Conservation (phyloP, 2,113 vertebrate species). For the Motacilla alba region DNA sequence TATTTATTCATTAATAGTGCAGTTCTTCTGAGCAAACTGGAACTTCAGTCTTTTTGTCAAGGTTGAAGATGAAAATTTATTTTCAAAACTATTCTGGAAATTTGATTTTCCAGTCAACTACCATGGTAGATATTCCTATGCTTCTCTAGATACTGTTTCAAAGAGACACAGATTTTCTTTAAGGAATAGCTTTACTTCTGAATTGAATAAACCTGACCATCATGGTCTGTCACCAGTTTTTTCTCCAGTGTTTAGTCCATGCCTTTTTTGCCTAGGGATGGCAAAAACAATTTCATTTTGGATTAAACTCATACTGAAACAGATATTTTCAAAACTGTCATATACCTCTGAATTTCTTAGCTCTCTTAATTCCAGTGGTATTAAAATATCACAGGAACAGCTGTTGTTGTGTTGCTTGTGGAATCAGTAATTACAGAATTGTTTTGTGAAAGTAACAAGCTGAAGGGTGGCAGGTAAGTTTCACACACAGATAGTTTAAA, state of each 20-base stretch:
- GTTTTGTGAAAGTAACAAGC: neutral
- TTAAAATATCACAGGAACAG: constrained; percentile 36
- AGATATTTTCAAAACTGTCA: constrained; percentile 47
- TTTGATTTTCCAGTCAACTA: neutral
- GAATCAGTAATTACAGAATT: neutral
- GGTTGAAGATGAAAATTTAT: neutral
- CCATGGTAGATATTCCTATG: neutral
- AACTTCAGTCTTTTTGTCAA: neutral
- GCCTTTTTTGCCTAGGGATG: neutral
- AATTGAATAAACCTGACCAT: neutral
- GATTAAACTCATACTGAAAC: neutral
- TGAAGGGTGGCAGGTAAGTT: neutral
- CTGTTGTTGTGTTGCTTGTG: constrained; percentile 7
- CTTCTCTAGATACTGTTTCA: neutral
- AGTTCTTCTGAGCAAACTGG: neutral
- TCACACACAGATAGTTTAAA: neutral
- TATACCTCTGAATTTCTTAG: neutral
- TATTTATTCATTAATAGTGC: neutral
- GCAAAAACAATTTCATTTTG: neutral
- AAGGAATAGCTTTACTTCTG: neutral
- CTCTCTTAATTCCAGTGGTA: constrained; percentile 18
- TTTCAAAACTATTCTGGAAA: neutral
- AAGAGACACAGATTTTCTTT: neutral
- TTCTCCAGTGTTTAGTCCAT: neutral
- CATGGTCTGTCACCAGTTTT: neutral